Conservation (phyloP, 2,888 invertebrate species). For the Nowickia ferox region DNA sequence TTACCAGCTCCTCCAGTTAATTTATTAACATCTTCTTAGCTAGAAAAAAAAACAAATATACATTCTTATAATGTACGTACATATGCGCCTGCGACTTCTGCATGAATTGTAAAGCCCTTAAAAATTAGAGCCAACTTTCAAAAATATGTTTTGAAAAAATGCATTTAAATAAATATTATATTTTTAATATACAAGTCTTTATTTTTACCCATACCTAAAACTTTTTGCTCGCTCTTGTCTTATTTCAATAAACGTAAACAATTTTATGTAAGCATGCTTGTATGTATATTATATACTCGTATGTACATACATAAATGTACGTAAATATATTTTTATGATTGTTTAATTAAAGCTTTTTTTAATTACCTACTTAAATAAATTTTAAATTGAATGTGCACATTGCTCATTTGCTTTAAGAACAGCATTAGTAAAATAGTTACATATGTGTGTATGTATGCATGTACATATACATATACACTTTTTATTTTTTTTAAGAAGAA, state of each 20-base stretch:
- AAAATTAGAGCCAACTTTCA: not conserved
- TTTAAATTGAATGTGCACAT: not conserved
- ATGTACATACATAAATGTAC: not conserved
- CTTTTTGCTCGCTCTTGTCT: slow-evolving; percentile 4
- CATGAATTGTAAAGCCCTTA: not conserved
- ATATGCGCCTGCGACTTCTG: not conserved
- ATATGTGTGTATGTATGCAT: too few species aligned
- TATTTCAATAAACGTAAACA: slow-evolving; percentile 29
- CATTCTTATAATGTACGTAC: slow-evolving; percentile 14
- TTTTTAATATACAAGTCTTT: slow-evolving; percentile 15
- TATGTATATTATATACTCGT: not conserved
- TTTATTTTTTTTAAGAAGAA: too few species aligned
- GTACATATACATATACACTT: too few species aligned
- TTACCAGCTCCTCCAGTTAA: not conserved
- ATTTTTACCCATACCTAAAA: slow-evolving; percentile 31
- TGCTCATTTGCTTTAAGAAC: not conserved
- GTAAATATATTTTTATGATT: not conserved
- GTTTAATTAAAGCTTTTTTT: slow-evolving; percentile 52
- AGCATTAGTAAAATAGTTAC: not conserved
- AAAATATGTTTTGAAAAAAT: not conserved
- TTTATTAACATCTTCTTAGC: slow-evolving; percentile 8
- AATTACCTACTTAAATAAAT: slow-evolving; percentile 29
- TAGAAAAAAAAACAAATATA: slow-evolving; percentile 23
- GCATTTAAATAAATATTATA: slow-evolving; percentile 58
- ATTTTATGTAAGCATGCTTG: slow-evolving; percentile 7